Evolutionary conservation across 2,113 vertebrate species (phyloP), one percentile per base, ranked within the genome.

Genomic region (Melanostigma gelatinosum): DNA sequence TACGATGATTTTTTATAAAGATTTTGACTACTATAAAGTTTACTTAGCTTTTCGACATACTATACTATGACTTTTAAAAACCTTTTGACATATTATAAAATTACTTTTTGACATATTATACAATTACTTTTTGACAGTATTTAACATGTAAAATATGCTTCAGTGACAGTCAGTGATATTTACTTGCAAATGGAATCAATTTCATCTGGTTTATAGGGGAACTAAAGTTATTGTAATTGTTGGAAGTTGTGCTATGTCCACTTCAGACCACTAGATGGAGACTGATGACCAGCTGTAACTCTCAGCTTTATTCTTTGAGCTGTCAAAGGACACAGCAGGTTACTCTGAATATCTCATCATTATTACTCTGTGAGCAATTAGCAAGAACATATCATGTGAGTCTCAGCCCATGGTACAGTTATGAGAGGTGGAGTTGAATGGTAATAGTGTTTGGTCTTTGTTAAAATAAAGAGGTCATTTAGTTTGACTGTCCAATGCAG

Each of bases 181-280:
- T 10, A 61, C 2, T 10, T 12, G 1, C 18, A 63, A n/a, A 38
- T n/a, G 32, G 16, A 36, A 20, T 20, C 61, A 22, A 8, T 42
- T 44, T 27, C 7, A 27, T 16, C n/a, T 5, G 42, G 32, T 66
- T 29, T 29, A 66, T 11, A 11, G 2, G 12, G 22, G 12, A 46
- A 20, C 8, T 46, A 46, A n/a, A 38, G 16, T 38, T 22, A 10
- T 38, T 36, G 6, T 38, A 22, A 8, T 22, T 16, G 13, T 1
- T 27, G 50, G n/a, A 29, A 16, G 27, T 42, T 29, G 52, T 54
- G 29, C 13, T 8, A 4, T 44, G 60, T 10, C 1, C 22, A n/a
- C 2, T 1, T 52, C 6, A 1, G 22, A 48, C 88, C 88, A 82
- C 75, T 10, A 90, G 90, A 8, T 77, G 87, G 87, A 2, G 77